Evolutionary conservation across 1,140 invertebrate species (phyloP), one percentile per base, ranked within the genome.

Genomic region (Trissolcus basalis): DNA sequence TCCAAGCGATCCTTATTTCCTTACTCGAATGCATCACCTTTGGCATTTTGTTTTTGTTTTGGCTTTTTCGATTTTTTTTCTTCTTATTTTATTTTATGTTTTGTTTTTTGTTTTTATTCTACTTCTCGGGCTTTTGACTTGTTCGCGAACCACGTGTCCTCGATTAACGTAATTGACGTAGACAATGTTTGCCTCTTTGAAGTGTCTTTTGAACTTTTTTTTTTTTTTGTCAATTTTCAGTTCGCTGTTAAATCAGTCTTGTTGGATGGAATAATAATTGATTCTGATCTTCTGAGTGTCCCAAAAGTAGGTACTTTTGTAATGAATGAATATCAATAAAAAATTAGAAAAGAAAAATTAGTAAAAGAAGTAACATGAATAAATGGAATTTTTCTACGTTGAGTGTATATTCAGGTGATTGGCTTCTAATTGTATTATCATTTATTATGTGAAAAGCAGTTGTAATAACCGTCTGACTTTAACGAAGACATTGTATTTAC

Each of bases 111-210:
- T 69, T 74, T 77, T 68, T 67, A 64, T 75, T 63, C 41, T 36
- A 41, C 6, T 27, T 27, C 6, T 27, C 19, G 6, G 2, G 19
- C 19, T 27, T 6, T 3, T 3, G 19, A 53, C 60, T 32, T 44
- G 56, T 51, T 56, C 58, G 65, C 81, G 68, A 81, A 84, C 82
- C 86, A 86, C 86, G 85, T 88, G 86, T 82, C 83, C 77, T 80
- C 85, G 84, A 86, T 87, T 87, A 88, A 81, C 83, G 82, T 86
- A 86, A 86, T 87, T 87, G 86, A 82, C 76, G 70, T 77, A 79
- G 72, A 79, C 65, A 58, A 71, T 74, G 71, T 78, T 71, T 36
- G 39, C 12, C 41, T 8, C 76, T 78, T 78, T 78, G 70, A 78
- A 71, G 67, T n/a, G n/a, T 78, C 51, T 43, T 54, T 55, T 58